Evolutionary conservation across 1,140 invertebrate genomes (phyloP), one percentile per base, ranked within the genome.

Genomic region (Dysdera silvatica): DNA sequence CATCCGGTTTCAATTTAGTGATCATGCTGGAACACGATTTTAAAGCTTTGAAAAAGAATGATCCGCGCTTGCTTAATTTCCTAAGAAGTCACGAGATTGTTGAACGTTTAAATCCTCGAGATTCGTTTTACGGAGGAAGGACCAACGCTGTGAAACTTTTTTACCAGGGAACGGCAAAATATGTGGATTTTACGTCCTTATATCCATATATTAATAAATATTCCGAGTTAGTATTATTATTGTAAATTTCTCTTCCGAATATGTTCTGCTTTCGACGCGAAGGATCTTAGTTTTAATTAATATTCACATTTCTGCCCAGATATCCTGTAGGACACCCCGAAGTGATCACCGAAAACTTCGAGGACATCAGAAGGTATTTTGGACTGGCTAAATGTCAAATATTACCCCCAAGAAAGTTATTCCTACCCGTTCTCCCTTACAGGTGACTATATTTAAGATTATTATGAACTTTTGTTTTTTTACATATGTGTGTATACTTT

Each of bases 1-100:
- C 1, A 3, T 6, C 23, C 12, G 33, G 33, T 4, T 43, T n/a
- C 20, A 14, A 20, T 3, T 33, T 55, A 6, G 10, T 40, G 12
- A 37, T 40, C 14, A 55, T 41, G 26, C 18, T 33, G 37, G 37
- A 55, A 16, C 53, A 55, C 23, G 33, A 55, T 33, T 55, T 43
- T 10, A 20, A n/a, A 0, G 8, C 8, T 0, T 6, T 26, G 14
- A 55, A 55, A n/a, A 28, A 55, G 16, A 16, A 40, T 28, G 24
- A 40, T 28, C 1, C 7, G 18, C 10, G n/a, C 8, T n/a, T 55
- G 5, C 10, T 14, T 26, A 3, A 20, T 7, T 55, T 55, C 24
- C 35, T 55, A 14, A n/a, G 2, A 18, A 26, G 16, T 16, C 53
- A 55, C 29, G 6, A 20, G n/a, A 0, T 57, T 4, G 12, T 24